Percentiles rank a stretch among this genome's conserved stretches.
Evolutionary conservation across 2,888 invertebrate genomes (phyloP).

Genomic region (Idaea dimidiata): DNA sequence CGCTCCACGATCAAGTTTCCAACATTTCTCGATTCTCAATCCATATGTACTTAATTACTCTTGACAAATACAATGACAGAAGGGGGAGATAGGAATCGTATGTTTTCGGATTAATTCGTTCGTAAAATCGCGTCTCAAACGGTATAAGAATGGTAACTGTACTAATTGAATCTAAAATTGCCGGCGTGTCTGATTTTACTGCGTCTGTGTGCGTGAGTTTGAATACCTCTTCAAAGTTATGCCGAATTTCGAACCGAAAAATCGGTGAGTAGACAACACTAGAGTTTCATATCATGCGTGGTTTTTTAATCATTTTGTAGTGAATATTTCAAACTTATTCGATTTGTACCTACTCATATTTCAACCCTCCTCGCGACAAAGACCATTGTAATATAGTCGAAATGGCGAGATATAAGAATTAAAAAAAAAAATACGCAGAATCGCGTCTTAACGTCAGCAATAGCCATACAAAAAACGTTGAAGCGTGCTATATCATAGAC

Average conservation of each 20-base stretch:
- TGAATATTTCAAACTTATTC: background rate
- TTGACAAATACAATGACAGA: constrained; percentile 69
- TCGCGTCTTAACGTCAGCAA: too few relatives aligned
- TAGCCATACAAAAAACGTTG: too few relatives aligned
- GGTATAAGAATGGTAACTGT: constrained; percentile 79
- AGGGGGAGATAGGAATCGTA: constrained; percentile 76
- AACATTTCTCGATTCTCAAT: constrained; percentile 47
- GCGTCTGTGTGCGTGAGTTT: constrained; percentile 56
- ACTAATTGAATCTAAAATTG: constrained; percentile 81
- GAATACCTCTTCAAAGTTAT: constrained; percentile 42
- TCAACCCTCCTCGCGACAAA: too few relatives aligned
- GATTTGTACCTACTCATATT: too few relatives aligned
- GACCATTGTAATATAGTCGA: too few relatives aligned
- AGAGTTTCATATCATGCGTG: constrained; percentile 26
- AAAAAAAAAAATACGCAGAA: too few relatives aligned
- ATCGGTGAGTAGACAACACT: constrained; percentile 35
- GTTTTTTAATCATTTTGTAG: constrained; percentile 5
- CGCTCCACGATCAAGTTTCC: constrained; percentile 8
- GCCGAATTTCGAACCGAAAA: constrained; percentile 40
- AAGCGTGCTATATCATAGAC: too few relatives aligned
- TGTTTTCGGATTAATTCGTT: constrained; percentile 81
- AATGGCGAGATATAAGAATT: too few relatives aligned
- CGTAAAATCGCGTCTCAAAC: constrained; percentile 76
- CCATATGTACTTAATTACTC: constrained; percentile 74
- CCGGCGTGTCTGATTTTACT: constrained; percentile 78